Conservation (phyloP, 1,140 invertebrate species). For the Pantala flavescens region DNA sequence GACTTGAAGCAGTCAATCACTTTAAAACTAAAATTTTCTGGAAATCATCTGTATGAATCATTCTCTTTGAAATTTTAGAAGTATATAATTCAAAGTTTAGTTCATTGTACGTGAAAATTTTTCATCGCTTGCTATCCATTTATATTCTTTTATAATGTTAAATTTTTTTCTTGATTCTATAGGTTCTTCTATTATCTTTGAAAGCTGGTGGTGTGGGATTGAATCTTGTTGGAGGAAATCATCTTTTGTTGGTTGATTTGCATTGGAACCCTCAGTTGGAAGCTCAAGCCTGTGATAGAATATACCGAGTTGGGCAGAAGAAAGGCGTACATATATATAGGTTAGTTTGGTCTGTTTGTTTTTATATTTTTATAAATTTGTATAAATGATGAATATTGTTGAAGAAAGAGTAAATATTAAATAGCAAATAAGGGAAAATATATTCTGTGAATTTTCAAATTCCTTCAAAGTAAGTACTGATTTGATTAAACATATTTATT, state of each 20-base stretch:
- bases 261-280: slow-evolving; percentile 96
- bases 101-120: no score
- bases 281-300: slow-evolving; percentile 80
- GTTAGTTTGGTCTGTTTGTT: slow-evolving; percentile 34
- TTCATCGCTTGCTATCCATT: no score
- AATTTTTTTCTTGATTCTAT: slow-evolving; percentile 14
- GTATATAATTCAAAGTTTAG: no score
- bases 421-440: no score
- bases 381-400: no score
- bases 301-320: slow-evolving; percentile 80
- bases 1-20: no score
- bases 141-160: no score
- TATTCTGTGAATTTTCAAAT: slow-evolving; percentile 17
- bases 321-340: slow-evolving; percentile 75
- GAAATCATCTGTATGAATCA: no score
- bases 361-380: not conserved
- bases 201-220: slow-evolving; percentile 84
- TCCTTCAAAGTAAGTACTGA: slow-evolving; percentile 18
- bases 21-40: no score
- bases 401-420: no score
- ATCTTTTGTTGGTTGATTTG: slow-evolving; percentile 77
- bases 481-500: not conserved
- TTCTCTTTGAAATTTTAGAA: no score
- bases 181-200: slow-evolving; percentile 71
- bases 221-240: slow-evolving; percentile 82